Base-by-base conservation (phyloP, 2,888 invertebrate species). In the Ptilodon capucinus region DNA sequence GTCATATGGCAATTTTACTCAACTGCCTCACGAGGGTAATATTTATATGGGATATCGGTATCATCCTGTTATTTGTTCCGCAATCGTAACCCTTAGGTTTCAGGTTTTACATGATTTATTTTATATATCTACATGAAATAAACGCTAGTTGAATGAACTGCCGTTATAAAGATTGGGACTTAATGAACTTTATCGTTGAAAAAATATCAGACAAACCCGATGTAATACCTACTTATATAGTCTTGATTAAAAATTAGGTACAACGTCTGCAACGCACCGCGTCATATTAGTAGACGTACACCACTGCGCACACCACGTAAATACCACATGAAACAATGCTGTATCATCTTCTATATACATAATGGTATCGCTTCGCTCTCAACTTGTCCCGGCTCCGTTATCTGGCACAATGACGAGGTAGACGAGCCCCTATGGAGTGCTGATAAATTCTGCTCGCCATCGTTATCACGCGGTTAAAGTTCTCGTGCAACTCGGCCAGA, bases 391-490 rank as follows among this genome's bases (percentile, higher is more conserved):
- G 36, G 35, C 42, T 23, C 21, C 21, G 35, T 23, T 48, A 46
- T 54, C 57, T 48, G 40, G 35, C 40, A 36, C 35, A 28, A 32
- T 64, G 62, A 64, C 60, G 63, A 60, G 35, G 43, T 44, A 41
- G 70, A 8, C 71, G 64, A 73, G 73, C 71, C 71, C 64, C 65
- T 59, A 41, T 56, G 34, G 54, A 44, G 34, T 47, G 41, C 40
- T 47, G 64, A 70, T 68, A 66, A 71, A 65, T 60, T 63, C 41
- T 59, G 63, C 49, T 52, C 68, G 36, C 49, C 44, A 48, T 57
- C 40, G 40, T 68, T 66, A 72, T 69, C 65, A 47, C 48, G 35
- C 9, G 30, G 41, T 38, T 43, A 34, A 46, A 42, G 40, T 46
- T 51, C 40, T 57, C 48, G 50, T 53, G 46, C 36, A 35, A 35